Percentiles rank a stretch among this genome's conserved stretches.
Evolutionary conservation across 2,888 invertebrate genomes (phyloP).

Genomic region (Acrobasis repandana): DNA sequence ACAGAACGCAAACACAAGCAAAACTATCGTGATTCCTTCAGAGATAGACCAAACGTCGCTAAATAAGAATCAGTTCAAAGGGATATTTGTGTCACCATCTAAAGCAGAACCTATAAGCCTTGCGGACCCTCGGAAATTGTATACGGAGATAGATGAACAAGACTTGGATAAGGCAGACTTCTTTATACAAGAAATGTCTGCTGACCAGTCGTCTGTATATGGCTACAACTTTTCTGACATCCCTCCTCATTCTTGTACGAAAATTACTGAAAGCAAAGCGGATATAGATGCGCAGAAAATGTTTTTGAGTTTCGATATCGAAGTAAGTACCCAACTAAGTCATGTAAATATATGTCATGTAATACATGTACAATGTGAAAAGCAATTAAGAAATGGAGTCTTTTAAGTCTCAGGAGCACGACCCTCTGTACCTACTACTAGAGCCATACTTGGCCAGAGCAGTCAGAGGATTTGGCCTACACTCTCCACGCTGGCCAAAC

Average conservation of each 20-base stretch:
- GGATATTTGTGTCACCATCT: conserved; percentile 36
- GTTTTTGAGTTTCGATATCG: conserved; percentile 60
- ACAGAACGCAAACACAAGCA: conserved; percentile 40
- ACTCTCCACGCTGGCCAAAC: too few relatives aligned
- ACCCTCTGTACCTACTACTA: too few relatives aligned
- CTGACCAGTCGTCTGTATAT: conserved; percentile 35
- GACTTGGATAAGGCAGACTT: conserved; percentile 49
- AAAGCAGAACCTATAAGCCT: not conserved
- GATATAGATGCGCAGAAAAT: conserved; percentile 60
- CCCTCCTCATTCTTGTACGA: conserved; percentile 45
- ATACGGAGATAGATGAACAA: not conserved
- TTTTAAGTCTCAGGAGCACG: too few relatives aligned
- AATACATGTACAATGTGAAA: too few relatives aligned
- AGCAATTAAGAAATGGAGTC: too few relatives aligned
- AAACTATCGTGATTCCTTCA: conserved; percentile 44
- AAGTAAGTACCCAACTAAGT: conserved; percentile 55
- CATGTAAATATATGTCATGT: too few relatives aligned
- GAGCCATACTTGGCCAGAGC: too few relatives aligned
- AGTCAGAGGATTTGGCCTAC: too few relatives aligned
- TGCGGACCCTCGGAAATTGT: not conserved
- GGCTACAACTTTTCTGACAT: conserved; percentile 45
- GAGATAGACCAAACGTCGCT: conserved; percentile 8
- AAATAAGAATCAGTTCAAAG: conserved; percentile 42
- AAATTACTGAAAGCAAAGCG: conserved; percentile 42
- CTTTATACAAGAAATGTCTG: conserved; percentile 48